Base-by-base conservation (phyloP, 2,888 invertebrate genomes). In the Halocaridina rubra region DNA sequence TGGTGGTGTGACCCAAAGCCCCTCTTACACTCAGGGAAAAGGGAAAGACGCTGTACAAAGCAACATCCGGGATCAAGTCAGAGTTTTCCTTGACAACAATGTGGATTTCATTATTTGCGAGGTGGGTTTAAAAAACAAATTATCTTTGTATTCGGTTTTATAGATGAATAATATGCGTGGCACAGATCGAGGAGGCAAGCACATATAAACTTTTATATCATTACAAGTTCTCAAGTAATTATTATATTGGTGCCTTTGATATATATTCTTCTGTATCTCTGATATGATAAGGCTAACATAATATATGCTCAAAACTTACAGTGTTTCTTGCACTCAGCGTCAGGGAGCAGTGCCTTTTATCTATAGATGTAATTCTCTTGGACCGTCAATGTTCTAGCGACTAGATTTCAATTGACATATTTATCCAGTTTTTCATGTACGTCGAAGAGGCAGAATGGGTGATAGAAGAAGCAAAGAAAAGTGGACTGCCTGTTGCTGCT, bases 361-460 rank as follows among this genome's bases (percentile, higher is more conserved):
- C n/a, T n/a, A n/a, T n/a, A n/a, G n/a, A n/a, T n/a, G n/a, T n/a
- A n/a, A n/a, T n/a, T n/a, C n/a, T n/a, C n/a, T n/a, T n/a, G n/a
- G n/a, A n/a, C n/a, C n/a, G n/a, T n/a, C n/a, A n/a, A n/a, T n/a
- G n/a, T n/a, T n/a, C n/a, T n/a, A n/a, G n/a, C n/a, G n/a, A n/a
- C n/a, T n/a, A n/a, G n/a, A n/a, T n/a, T n/a, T n/a, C n/a, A n/a
- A n/a, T n/a, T n/a, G n/a, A n/a, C n/a, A n/a, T n/a, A n/a, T n/a
- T 59, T 24, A 85, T 75, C 13, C 84, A 90, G 90, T 91, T 91
- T 86, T 91, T 91, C 81, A 90, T 90, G 82, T 90, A 91, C 84
- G 89, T 91, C 4, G 91, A 91, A 81, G 91, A 91, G 88, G 90
- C 90, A 76, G 91, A 90, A 86, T 91, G 90, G 91, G 91, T 91